A percentile compares a stretch with the other conserved stretches of the same genome.
phyloP scores from a whole-genome alignment of 1,140 invertebrate species.

The Dysdera silvatica region DNA sequence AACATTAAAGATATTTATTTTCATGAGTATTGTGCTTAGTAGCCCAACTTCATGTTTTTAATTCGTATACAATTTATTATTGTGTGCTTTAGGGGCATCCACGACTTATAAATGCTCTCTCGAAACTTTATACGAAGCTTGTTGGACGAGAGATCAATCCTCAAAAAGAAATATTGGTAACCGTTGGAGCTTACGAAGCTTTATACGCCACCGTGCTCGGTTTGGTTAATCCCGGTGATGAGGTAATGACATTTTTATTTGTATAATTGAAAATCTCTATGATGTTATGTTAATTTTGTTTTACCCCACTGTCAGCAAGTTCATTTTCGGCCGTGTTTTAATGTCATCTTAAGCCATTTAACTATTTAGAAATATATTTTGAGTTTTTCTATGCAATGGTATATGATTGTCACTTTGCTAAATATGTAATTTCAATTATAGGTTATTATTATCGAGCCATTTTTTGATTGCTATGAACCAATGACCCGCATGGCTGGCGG shows the following conservation, averaged over 20 bases:
- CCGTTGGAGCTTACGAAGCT: conserved; percentile 84
- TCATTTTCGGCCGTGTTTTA: no score
- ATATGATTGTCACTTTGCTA: no score
- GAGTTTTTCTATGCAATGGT: no score
- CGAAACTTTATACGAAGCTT: conserved; percentile 75
- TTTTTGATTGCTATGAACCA: conserved; percentile 95
- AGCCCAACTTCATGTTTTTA: neutral
- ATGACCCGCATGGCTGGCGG: conserved; percentile 86
- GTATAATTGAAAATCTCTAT: no score
- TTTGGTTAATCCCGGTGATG: conserved; percentile 69
- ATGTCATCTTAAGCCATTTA: no score
- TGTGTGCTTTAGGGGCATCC: conserved; percentile 74
- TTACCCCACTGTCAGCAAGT: no score
- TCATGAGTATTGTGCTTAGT: neutral
- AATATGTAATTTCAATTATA: conserved; percentile 29
- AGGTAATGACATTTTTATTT: conserved; percentile 49
- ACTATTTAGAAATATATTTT: no score
- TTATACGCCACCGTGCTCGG: conserved; percentile 75
- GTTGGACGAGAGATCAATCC: conserved; percentile 67
- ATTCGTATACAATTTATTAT: no score
- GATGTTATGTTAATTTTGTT: no score
- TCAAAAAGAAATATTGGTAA: conserved; percentile 75
- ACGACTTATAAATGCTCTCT: conserved; percentile 71
- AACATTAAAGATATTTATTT: neutral
- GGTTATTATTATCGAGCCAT: conserved; percentile 94